These are phyloP conservation scores for Ctenicera cuprea DNA, from an alignment of 2,888 invertebrate species.

Conservation along the genomic window DNA sequence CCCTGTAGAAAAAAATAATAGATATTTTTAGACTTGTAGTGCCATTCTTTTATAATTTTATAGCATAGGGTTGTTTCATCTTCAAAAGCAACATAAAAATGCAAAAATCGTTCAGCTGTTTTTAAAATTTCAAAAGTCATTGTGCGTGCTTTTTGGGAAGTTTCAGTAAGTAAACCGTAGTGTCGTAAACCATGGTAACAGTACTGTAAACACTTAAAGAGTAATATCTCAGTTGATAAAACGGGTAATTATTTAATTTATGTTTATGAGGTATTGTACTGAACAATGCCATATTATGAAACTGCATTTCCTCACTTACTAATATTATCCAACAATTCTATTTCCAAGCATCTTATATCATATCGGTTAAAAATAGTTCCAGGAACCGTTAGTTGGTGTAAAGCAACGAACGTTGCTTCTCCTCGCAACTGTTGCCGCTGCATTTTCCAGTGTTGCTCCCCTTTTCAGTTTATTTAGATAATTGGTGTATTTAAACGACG, in stretches of 20 bases:
- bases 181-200: not conserved
- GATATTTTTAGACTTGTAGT: no score
- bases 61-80: no score
- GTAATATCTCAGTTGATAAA: constrained; percentile 16
- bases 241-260: constrained; percentile 12
- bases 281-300: constrained; percentile 15
- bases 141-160: no score
- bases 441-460: constrained; percentile 32
- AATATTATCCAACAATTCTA: constrained; percentile 17
- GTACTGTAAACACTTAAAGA: no score
- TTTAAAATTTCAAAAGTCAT: no score
- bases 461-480: constrained; percentile 31
- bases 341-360: constrained; percentile 29
- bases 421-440: constrained; percentile 1
- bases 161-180: not conserved
- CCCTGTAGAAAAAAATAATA: no score
- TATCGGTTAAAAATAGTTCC: constrained; percentile 34
- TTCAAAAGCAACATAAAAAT: no score
- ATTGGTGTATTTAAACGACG: not conserved
- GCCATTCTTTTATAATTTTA: no score
- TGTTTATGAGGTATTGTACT: constrained; percentile 22
- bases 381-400: constrained; percentile 16
- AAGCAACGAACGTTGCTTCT: constrained; percentile 27
- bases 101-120: no score
- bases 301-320: not conserved